Percentiles rank a stretch among this genome's conserved stretches.
These are phyloP conservation scores for Panorpa germanica DNA, from an alignment of 2,888 invertebrate species.

Conservation along the genomic window DNA sequence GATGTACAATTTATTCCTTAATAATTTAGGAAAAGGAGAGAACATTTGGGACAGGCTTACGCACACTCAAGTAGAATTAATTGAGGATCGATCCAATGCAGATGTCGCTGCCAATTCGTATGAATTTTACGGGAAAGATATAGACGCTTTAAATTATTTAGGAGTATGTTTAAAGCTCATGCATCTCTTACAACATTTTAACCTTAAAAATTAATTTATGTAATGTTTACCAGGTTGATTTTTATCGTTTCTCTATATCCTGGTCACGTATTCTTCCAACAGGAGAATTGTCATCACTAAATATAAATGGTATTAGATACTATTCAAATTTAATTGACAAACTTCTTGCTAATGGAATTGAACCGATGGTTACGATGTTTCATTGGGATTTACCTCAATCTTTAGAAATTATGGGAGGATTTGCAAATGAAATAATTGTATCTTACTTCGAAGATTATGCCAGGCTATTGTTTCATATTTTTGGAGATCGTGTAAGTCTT, in stretches of 20 bases:
- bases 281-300: conserved; percentile 29
- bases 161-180: no score
- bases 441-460: conserved; percentile 31
- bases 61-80: conserved; percentile 8
- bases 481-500: conserved; percentile 25
- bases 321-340: conserved; percentile 41
- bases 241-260: conserved; percentile 37
- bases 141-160: conserved; percentile 28
- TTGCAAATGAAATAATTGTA: conserved; percentile 23
- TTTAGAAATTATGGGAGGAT: conserved; percentile 34
- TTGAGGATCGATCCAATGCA: conserved; percentile 26
- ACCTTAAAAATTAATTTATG: no score
- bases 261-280: conserved; percentile 45
- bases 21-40: conserved; percentile 12
- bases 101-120: conserved; percentile 40
- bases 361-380: conserved; percentile 35
- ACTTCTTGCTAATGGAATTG: conserved; percentile 35
- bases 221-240: conserved; percentile 22
- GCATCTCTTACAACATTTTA: no score
- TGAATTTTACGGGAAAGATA: conserved; percentile 34
- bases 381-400: conserved; percentile 34
- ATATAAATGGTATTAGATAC: conserved; percentile 35
- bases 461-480: conserved; percentile 22
- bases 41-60: conserved; percentile 12
- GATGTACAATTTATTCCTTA: no score